Base-by-base conservation (phyloP, 2,113 vertebrate genomes). In the Gymnobelideus leadbeateri region DNA sequence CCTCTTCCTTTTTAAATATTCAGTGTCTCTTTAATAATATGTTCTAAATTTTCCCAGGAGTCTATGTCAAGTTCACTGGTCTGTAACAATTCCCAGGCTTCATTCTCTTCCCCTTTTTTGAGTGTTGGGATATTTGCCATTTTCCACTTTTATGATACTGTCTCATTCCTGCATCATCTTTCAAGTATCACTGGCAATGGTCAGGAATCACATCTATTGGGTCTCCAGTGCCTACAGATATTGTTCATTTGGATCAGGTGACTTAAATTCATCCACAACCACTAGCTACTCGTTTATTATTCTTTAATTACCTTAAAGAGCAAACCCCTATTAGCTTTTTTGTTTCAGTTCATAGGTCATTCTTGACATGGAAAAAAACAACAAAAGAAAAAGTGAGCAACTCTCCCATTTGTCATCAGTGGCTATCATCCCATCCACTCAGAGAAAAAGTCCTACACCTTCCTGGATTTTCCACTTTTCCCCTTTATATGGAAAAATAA, bases 101-200 rank as follows among this genome's bases (percentile, higher is more conserved):
- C 43, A 84, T 84, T 84, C n/a, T 84, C 68, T 84, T 84, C n/a
- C n/a, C n/a, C 68, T 84, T 84, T 84, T 84, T 84, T 84, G n/a
- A 43, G 7, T 84, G 7, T 43, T 43, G 7, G n/a, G 37, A 84
- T 16, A 84, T 84, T 84, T 84, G 37, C 16, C 68, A 43, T 43
- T 84, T 43, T 43, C n/a, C 68, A 77, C 14, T 77, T n/a, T n/a
- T 77, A n/a, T 16, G 37, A 77, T n/a, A 77, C 14, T 77, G 57
- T 77, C 12, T 4, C 31, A 43, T 8, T 23, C 43, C 19, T 43
- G n/a, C 68, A 2, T 11, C 37, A 43, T 84, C 68, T n/a, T 84
- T 84, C 68, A 43, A 84, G 43, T 84, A 84, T 43, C 68, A 19
- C 19, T 84, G 68, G 11, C 28, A 37, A 11, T 68, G 54, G 24